A percentile compares a stretch with the other conserved stretches of the same genome.
Evolutionary conservation across 2,888 invertebrate genomes (phyloP).

Genomic region (Dysmachus trigonus): DNA sequence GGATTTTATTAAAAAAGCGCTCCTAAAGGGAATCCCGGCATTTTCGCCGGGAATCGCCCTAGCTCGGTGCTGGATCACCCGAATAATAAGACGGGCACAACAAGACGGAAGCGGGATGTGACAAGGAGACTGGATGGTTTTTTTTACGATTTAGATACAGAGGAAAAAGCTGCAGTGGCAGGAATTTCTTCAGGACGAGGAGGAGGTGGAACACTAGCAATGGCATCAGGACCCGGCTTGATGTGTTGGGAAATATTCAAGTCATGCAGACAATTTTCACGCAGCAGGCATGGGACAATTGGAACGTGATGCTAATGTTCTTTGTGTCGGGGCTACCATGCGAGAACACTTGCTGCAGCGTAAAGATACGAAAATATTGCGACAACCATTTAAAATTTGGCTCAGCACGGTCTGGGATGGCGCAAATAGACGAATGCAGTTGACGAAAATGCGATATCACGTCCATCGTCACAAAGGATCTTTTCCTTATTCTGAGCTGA

Average conservation of each 20-base stretch:
- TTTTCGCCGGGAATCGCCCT: not conserved
- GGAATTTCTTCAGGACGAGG: not conserved
- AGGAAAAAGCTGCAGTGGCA: slow-evolving; percentile 17
- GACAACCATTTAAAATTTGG: not conserved
- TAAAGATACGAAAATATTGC: slow-evolving; percentile 25
- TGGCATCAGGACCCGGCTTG: not conserved
- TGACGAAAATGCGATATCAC: not conserved
- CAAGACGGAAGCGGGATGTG: slow-evolving; percentile 33
- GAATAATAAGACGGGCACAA: slow-evolving; percentile 34
- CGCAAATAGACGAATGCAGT: not conserved
- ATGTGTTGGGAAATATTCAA: slow-evolving; percentile 42
- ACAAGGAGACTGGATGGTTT: slow-evolving; percentile 29
- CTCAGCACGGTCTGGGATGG: not conserved
- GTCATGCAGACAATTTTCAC: slow-evolving; percentile 49
- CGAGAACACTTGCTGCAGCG: slow-evolving; percentile 21
- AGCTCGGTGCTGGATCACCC: slow-evolving; percentile 5
- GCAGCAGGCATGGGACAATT: slow-evolving; percentile 37
- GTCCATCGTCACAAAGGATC: not conserved
- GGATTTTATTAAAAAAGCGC: slow-evolving; percentile 47
- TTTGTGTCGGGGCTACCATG: not conserved
- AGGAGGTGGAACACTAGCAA: not conserved
- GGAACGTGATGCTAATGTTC: slow-evolving; percentile 33
- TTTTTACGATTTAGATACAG: not conserved
- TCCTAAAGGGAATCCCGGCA: not conserved
- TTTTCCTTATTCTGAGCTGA: not conserved